Base-by-base conservation (phyloP, 2,797 vertebrate species). In the Orestias chungarensis region DNA sequence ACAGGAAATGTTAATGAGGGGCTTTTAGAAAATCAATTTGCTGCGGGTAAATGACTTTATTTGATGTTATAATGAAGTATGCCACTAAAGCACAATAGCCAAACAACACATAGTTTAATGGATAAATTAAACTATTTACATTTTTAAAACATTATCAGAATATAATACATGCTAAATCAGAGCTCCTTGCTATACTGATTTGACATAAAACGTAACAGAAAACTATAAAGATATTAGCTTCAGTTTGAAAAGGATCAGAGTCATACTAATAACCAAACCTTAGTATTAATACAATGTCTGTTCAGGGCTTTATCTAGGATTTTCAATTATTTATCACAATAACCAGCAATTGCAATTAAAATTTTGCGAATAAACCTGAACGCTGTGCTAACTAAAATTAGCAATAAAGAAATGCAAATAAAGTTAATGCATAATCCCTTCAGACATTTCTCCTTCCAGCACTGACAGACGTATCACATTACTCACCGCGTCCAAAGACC, bases 401-500 rank as follows among this genome's bases (percentile, higher is more conserved):
- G 18, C 6, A 1, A 27, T 14, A 14, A 70, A 50, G 42, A 50
- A 68, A 38, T 68, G 23, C 4, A 74, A 42, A 42, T 29, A 23
- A 25, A 50, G 46, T 8, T 0, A 2, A 64, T 50, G 57, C 40
- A 33, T 17, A 35, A 33, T 49, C 10, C 2, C 18, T 33, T n/a
- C 73, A n/a, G 49, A 25, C 11, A 25, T 8, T 11, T 12, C 10
- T 3, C 8, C 20, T n/a, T n/a, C 20, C n/a, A 12, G 18, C 38
- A 2, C 18, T 23, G 18, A 59, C 1, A 4, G 29, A 31, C 35
- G 18, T 49, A n/a, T 49, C 76, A 70, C 67, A 65, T 79, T 64
- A 66, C 80, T 46, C 20, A 31, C 20, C 75, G 85, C 55, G n/a
- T 76, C 47, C 68, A 52, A 76, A 73, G 75, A 61, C 73, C 73